Evolutionary conservation across 1,140 invertebrate species (phyloP).

Genomic region (Pseudachorutes palmiensis): DNA sequence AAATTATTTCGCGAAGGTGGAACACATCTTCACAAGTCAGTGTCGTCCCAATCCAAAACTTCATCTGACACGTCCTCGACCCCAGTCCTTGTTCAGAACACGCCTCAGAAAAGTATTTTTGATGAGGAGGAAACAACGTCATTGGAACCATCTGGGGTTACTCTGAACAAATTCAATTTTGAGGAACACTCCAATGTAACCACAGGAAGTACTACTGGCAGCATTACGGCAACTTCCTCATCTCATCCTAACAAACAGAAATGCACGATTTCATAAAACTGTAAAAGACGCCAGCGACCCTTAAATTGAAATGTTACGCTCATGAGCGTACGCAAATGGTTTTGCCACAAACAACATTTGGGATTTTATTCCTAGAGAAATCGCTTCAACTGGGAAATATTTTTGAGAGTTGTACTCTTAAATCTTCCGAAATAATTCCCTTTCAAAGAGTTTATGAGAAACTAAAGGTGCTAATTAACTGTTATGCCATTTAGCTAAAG

Average conservation of each 20-base stretch:
- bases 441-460: no score
- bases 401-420: no score
- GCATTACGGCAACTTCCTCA: not conserved
- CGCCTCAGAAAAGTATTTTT: not conserved
- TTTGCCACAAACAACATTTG: no score
- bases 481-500: no score
- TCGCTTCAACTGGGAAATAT: no score
- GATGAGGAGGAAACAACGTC: not conserved
- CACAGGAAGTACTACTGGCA: not conserved
- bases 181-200: not conserved
- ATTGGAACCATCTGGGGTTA: not conserved
- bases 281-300: no score
- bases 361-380: no score
- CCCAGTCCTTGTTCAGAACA: not conserved
- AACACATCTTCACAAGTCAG: constrained; percentile 28
- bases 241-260: not conserved
- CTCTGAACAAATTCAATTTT: not conserved
- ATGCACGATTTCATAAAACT: not conserved
- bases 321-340: no score
- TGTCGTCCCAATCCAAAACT: constrained; percentile 32
- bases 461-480: no score
- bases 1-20: constrained; percentile 24
- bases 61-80: constrained; percentile 19
- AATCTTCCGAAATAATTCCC: no score
- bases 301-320: no score